A percentile compares a stretch with the other conserved stretches of the same genome.
phyloP scores from a whole-genome alignment of 2,113 vertebrate species.

The Oxygymnocypris stewartii region DNA sequence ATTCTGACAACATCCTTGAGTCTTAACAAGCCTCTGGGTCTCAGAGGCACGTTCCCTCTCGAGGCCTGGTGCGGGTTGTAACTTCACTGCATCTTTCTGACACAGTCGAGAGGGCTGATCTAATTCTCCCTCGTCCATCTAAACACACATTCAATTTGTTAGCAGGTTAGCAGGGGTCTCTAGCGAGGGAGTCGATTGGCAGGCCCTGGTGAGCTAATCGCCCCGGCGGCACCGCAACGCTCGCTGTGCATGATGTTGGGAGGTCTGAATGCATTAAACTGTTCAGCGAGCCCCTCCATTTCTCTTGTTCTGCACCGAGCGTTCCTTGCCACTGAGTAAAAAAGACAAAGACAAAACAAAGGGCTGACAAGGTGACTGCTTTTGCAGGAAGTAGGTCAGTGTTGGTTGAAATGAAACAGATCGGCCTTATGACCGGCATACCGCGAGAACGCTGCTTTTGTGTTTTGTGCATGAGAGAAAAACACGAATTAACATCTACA shows the following conservation, averaged over 20 bases:
- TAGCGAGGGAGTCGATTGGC: constrained; percentile 61
- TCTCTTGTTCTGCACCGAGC: background rate
- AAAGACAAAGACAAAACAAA: constrained; percentile 33
- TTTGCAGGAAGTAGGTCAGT: constrained; percentile 43
- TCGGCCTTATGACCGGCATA: constrained; percentile 10
- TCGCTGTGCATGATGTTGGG: constrained; percentile 37
- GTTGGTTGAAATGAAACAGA: constrained; percentile 36
- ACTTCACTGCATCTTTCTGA: constrained; percentile 71
- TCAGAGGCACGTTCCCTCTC: constrained; percentile 48
- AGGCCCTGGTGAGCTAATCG: constrained; percentile 37
- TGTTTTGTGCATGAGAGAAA: constrained; percentile 33
- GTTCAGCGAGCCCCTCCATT: background rate
- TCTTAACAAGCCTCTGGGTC: constrained; percentile 55
- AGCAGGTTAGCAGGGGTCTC: constrained; percentile 73
- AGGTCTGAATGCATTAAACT: constrained; percentile 18
- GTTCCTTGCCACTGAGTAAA: background rate
- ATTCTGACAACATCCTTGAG: constrained; percentile 58
- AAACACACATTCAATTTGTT: constrained; percentile 81
- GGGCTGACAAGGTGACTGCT: constrained; percentile 47
- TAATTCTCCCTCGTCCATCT: constrained; percentile 77
- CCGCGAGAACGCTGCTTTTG: background rate
- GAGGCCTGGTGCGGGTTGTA: constrained; percentile 61
- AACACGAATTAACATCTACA: background rate
- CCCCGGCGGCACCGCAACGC: background rate
- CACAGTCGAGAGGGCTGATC: constrained; percentile 77